Percentiles rank a stretch among this genome's conserved stretches.
Evolutionary conservation across 2,113 vertebrate species (phyloP).

Genomic region (Cervus canadensis): DNA sequence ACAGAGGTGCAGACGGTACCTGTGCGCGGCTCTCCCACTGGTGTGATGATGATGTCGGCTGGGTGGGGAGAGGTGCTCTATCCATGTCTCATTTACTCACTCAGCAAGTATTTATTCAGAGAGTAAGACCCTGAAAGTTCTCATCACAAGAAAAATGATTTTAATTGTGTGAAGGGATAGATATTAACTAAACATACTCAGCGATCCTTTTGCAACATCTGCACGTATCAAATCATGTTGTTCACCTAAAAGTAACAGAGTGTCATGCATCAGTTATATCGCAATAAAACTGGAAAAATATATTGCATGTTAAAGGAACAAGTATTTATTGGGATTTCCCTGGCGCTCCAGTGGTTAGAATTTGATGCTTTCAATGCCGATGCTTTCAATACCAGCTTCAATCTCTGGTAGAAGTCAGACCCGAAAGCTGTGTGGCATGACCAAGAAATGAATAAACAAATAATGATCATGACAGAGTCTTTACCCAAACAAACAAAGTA

Average conservation of each 20-base stretch:
- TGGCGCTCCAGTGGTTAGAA: background rate
- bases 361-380: background rate
- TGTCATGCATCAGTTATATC: background rate
- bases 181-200: background rate
- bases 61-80: accelerated
- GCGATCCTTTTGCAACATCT: background rate
- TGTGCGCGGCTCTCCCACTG: accelerated
- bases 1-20: background rate
- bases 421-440: background rate
- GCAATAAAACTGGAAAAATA: background rate
- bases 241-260: too few species aligned
- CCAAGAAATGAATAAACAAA: background rate
- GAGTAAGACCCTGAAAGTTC: background rate
- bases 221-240: background rate
- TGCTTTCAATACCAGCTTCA: background rate
- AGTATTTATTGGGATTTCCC: background rate
- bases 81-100: background rate
- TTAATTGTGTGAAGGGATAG: background rate
- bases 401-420: background rate
- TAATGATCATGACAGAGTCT: background rate
- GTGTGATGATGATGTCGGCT: accelerated
- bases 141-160: background rate
- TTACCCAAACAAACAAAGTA: background rate
- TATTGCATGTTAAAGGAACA: background rate
- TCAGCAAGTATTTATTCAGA: background rate